Conservation (phyloP, 1,140 invertebrate genomes). For the Rhizoglyphus robini region DNA sequence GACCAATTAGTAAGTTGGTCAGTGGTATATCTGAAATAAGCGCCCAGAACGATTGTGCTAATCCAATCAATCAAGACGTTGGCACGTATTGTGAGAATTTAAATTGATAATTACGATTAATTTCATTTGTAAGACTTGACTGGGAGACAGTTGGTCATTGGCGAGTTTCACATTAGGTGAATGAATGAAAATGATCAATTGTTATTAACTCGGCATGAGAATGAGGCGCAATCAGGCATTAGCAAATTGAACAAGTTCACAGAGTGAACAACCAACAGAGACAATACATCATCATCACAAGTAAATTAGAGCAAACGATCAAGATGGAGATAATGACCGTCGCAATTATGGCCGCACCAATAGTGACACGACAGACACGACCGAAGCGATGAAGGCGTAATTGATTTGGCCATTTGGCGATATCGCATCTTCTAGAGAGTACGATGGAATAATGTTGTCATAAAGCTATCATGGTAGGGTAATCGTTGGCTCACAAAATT, state of each 20-base stretch:
- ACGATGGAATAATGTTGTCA: neutral
- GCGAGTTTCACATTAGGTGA: no score
- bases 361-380: neutral
- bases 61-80: conserved; percentile 11
- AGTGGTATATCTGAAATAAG: no score
- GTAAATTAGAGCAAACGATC: conserved; percentile 8
- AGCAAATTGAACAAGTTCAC: neutral
- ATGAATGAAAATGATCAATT: neutral
- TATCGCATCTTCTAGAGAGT: neutral
- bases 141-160: neutral
- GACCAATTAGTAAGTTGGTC: no score
- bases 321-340: neutral
- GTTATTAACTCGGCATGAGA: conserved; percentile 10
- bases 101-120: neutral
- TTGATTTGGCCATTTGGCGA: no score
- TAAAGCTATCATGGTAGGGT: neutral
- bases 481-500: no score
- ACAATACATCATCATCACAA: conserved; percentile 11
- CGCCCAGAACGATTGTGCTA: no score
- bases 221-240: conserved; percentile 7
- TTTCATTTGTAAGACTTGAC: neutral
- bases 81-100: neutral
- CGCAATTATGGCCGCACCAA: conserved; percentile 9
- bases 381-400: neutral
- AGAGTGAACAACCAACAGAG: neutral